A percentile compares a stretch with the other conserved stretches of the same genome.
phyloP scores from a whole-genome alignment of 2,888 invertebrate genomes.

The Tortricodes alternella region DNA sequence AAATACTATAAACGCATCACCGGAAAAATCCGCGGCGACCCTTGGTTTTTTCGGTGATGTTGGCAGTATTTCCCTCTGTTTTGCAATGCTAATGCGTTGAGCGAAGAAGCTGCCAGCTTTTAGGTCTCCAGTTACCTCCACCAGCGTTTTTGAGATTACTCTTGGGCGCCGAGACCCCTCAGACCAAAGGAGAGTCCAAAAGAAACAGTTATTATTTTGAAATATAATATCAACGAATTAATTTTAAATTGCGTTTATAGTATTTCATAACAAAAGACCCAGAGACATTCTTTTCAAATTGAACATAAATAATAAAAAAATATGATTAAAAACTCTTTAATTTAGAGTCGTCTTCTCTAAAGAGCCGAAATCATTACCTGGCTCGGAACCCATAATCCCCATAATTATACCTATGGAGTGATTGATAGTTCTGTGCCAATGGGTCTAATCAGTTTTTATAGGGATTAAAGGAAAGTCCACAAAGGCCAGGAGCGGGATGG shows the following conservation, averaged over 20 bases:
- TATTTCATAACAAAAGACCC: constrained; percentile 14
- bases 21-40: no score
- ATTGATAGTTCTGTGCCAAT: constrained; percentile 70
- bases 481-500: constrained; percentile 20
- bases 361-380: constrained; percentile 66
- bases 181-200: no score
- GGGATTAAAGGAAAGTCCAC: constrained; percentile 27
- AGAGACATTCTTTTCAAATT: constrained; percentile 29
- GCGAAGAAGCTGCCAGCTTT: no score
- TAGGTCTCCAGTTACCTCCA: no score
- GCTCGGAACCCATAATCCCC: constrained; percentile 68
- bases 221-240: background rate
- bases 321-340: constrained; percentile 62
- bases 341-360: constrained; percentile 48
- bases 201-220: background rate
- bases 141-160: no score
- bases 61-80: no score
- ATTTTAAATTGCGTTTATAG: constrained; percentile 5
- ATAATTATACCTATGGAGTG: constrained; percentile 77
- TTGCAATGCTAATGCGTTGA: no score
- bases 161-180: no score
- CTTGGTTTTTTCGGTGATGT: no score
- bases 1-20: no score
- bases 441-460: constrained; percentile 73
- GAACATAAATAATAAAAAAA: constrained; percentile 20